Conservation (phyloP, 2,113 vertebrate species). For the Talpa occidentalis region DNA sequence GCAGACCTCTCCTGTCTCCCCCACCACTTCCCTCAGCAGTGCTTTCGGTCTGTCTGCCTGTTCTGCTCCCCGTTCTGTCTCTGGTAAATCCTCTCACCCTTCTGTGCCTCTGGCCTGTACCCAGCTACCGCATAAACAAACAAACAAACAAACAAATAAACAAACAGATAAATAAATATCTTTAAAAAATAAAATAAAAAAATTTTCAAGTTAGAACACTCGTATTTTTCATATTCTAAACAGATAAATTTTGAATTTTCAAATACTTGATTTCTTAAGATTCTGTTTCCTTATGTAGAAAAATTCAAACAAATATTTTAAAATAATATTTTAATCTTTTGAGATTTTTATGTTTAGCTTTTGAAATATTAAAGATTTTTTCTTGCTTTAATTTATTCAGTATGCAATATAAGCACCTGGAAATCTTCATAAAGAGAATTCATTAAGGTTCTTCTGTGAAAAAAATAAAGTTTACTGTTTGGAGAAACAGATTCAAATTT, state of each 20-base stretch:
- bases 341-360: constrained; percentile 39
- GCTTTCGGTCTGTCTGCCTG: too few relatives aligned
- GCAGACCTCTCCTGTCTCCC: too few relatives aligned
- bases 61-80: too few relatives aligned
- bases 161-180: too few relatives aligned
- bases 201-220: not conserved
- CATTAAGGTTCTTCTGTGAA: constrained; percentile 48
- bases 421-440: constrained; percentile 44
- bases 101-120: too few relatives aligned
- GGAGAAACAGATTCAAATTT: not conserved
- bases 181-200: too few relatives aligned
- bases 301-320: constrained; percentile 32
- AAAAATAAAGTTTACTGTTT: constrained; percentile 32
- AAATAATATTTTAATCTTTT: constrained; percentile 38
- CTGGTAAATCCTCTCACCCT: too few relatives aligned
- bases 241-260: not conserved
- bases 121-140: too few relatives aligned
- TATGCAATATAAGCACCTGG: constrained; percentile 42
- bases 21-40: too few relatives aligned
- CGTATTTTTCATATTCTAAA: constrained; percentile 32
- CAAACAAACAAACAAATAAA: too few relatives aligned
- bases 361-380: constrained; percentile 46
- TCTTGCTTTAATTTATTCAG: constrained; percentile 32
- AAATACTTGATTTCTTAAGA: constrained; percentile 27
- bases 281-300: not conserved